These are phyloP conservation scores for Myoxocephalus aenaeus DNA, from an alignment of 2,797 vertebrate genomes.

Conservation along the genomic window DNA sequence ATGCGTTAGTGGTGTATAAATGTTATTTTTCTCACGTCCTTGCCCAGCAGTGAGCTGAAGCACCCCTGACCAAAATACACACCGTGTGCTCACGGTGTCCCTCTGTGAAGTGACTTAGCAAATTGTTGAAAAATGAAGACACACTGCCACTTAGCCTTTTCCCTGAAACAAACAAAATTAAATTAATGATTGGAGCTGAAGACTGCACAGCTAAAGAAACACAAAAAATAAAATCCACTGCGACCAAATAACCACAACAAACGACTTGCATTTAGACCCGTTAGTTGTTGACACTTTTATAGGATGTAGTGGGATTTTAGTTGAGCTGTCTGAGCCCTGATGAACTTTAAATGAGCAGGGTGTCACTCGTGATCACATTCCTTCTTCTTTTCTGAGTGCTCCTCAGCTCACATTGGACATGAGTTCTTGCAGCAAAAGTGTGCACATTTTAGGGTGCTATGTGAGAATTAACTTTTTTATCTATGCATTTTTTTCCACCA, in stretches of 20 bases:
- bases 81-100: slow-evolving; percentile 22
- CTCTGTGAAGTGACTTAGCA: background rate
- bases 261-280: slow-evolving; percentile 11
- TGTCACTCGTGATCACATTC: slow-evolving; percentile 25
- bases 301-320: slow-evolving; percentile 21
- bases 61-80: slow-evolving; percentile 27
- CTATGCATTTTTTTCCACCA: background rate
- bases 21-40: slow-evolving; percentile 51
- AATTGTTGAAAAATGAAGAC: slow-evolving; percentile 10
- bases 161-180: background rate
- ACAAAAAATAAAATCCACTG: background rate
- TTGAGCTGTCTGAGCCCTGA: slow-evolving; percentile 32
- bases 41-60: slow-evolving; percentile 40
- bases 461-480: background rate
- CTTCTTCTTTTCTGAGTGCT: slow-evolving; percentile 34
- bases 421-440: slow-evolving; percentile 18
- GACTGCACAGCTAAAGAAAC: background rate
- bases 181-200: background rate
- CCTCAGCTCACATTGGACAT: slow-evolving; percentile 13
- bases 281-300: slow-evolving; percentile 24
- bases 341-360: slow-evolving; percentile 41
- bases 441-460: slow-evolving; percentile 28
- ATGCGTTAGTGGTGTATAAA: slow-evolving; percentile 56
- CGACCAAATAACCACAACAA: slow-evolving; percentile 15
- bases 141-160: background rate